Evolutionary conservation across 1,140 invertebrate species (phyloP), one percentile per base, ranked within the genome.

Genomic region (Anadara kagoshimensis): DNA sequence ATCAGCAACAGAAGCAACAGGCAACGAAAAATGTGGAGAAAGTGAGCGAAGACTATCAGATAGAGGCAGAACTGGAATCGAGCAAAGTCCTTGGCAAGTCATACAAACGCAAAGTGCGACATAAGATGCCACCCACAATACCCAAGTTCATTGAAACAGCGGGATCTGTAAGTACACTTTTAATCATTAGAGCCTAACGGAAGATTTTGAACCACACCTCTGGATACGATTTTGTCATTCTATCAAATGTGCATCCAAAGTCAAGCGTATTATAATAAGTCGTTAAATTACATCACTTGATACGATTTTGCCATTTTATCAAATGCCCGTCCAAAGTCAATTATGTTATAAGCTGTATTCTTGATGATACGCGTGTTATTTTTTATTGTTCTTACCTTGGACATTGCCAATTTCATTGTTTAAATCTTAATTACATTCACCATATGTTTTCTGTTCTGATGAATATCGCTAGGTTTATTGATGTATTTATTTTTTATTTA

Each of bases 51-150:
- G 58, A 77, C 26, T 18, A 14, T 18, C 41, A 66, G n/a, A 45
- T 43, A 7, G 61, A 72, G 3, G 58, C 56, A 43, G 41, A 26
- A 20, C 43, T 62, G 18, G 56, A 68, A 20, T 29, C 44, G 18
- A 83, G 81, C 66, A 70, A 78, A 14, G 81, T 83, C 29, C 59
- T 83, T 7, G 81, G 81, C 0, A 78, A 79, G 54, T 79, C 79
- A 14, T 81, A 83, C 71, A 81, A 81, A 56, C 58, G 76, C 18
- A 77, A 66, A 53, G 69, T 73, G n/a, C 45, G 72, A 43, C 81
- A 83, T 57, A 73, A 63, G 44, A 63, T 83, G 61, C 75, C 75
- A 26, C 77, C 78, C 14, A 64, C 36, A 4, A 62, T 79, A 12
- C 79, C 79, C 5, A 79, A 79, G 47, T 68, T 83, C 18, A 71